Evolutionary conservation across 2,888 invertebrate species (phyloP), one percentile per base, ranked within the genome.

Genomic region (Isotomurus palustris): DNA sequence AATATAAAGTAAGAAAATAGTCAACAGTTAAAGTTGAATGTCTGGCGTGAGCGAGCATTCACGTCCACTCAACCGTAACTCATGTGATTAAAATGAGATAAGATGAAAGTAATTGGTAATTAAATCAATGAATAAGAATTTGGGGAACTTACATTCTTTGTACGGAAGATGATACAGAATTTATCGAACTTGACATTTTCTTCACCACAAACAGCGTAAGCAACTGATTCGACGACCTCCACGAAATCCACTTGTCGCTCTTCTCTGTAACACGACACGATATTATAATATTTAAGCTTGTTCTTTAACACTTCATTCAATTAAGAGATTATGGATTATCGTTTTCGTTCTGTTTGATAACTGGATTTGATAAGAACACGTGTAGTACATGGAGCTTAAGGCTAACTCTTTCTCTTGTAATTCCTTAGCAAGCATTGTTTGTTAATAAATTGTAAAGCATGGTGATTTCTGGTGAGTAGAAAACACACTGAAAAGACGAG

Each of bases 191-290:
- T 82, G 60, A 91, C 82, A 62, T 84, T 83, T 52, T 84, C 84
- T 66, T 89, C 86, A 0, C 88, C 88, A 72, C 90, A 89, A 40
- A 90, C 77, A 50, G 87, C 88, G 74, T 88, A 91, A 0, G 89
- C 87, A 21, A 90, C 87, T 67, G 88, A 90, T 75, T 91, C 91
- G 70, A 91, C 78, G 74, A 90, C 88, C 74, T 89, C 88, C 56
- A 89, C 86, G 72, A 91, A 86, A 73, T 90, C 89, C 67, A 86
- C 81, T 75, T 90, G 88, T 72, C 85, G 87, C 71, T 89, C 89
- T 72, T 87, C 87, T 52, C 91, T 90, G 78, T 29, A 79, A 75
- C n/a, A n/a, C n/a, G n/a, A n/a, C n/a, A n/a, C n/a, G n/a, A n/a
- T n/a, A n/a, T n/a, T n/a, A n/a, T n/a, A n/a, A n/a, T n/a, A n/a